Conservation (phyloP, 1,140 invertebrate genomes). For the Triops longicaudatus region DNA sequence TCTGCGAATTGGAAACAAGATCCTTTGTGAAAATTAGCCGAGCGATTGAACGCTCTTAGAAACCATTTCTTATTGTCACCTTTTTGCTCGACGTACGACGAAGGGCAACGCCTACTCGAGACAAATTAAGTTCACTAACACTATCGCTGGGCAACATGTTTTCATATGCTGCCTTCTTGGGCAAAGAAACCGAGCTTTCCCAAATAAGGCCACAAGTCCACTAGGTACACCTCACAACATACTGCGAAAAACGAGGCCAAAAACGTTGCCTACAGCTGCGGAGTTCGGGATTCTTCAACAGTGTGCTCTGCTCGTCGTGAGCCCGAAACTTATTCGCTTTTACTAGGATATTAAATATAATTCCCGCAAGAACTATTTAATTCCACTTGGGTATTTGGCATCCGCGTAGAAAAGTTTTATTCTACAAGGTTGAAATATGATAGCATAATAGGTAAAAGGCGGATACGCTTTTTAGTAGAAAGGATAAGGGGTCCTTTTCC, state of each 20-base stretch:
- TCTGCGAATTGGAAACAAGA: not conserved
- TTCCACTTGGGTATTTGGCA: too few relatives aligned
- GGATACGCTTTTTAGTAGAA: not conserved
- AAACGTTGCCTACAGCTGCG: not conserved
- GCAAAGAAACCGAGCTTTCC: not conserved
- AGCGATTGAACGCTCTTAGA: not conserved
- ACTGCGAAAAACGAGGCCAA: not conserved
- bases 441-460: not conserved
- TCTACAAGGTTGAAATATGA: too few relatives aligned
- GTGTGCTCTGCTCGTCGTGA: not conserved
- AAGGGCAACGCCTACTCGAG: constrained; percentile 26
- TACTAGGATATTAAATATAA: not conserved
- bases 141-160: constrained; percentile 20
- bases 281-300: not conserved
- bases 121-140: constrained; percentile 23
- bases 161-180: not conserved
- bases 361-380: too few relatives aligned
- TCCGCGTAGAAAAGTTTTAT: too few relatives aligned
- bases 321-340: not conserved
- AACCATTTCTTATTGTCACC: constrained; percentile 10
- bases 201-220: not conserved
- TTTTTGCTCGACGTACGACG: constrained; percentile 25
- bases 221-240: not conserved
- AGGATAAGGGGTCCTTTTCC: not conserved
- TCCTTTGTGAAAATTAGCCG: not conserved